A percentile compares a stretch with the other conserved stretches of the same genome.
These are phyloP conservation scores for Iphiclides podalirius DNA, from an alignment of 2,888 invertebrate species.

Conservation along the genomic window DNA sequence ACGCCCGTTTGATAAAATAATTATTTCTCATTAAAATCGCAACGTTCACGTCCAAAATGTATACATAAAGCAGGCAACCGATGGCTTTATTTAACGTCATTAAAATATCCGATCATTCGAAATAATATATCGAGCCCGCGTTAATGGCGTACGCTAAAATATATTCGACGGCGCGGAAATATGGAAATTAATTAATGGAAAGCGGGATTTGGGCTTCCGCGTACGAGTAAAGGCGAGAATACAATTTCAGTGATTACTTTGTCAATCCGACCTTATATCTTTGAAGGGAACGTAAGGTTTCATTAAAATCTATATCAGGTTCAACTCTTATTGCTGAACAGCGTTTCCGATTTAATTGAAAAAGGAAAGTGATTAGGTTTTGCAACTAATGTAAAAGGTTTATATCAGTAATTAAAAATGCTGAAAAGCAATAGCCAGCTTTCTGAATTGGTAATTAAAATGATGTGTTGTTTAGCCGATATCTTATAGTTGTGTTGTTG, in stretches of 20 bases:
- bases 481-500: no score
- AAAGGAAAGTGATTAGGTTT: no score
- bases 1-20: no score
- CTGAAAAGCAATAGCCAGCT: no score
- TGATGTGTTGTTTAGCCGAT: no score
- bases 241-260: conserved; percentile 6
- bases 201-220: background rate
- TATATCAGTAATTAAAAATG: no score
- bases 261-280: background rate
- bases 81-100: conserved; percentile 7
- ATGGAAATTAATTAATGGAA: conserved; percentile 23
- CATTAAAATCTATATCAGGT: no score
- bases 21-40: background rate
- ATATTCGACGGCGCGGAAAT: conserved; percentile 16
- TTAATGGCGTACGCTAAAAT: conserved; percentile 14
- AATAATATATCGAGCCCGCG: conserved; percentile 10
- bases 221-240: background rate
- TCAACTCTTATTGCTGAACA: no score
- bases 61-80: background rate
- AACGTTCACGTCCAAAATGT: background rate
- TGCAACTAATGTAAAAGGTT: no score
- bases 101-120: conserved; percentile 21
- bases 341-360: no score
- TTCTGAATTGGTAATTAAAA: no score
- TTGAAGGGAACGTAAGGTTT: background rate